A percentile compares a stretch with the other conserved stretches of the same genome.
Evolutionary conservation across 2,888 invertebrate genomes (phyloP).

Genomic region (Megalurothrips usitatus): DNA sequence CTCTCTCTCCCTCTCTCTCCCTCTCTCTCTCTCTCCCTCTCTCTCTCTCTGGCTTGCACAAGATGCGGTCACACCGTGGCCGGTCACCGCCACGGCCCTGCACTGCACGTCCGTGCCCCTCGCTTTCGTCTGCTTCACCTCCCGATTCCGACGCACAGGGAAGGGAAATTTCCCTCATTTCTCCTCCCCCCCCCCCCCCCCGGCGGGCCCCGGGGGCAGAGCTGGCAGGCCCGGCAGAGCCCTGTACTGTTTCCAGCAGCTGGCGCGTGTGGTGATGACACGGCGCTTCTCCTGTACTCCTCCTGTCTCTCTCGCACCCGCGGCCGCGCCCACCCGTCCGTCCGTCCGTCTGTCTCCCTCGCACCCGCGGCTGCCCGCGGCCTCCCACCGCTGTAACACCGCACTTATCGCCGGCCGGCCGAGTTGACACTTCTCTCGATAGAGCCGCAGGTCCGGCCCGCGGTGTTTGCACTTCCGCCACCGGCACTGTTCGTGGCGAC

Average conservation of each 20-base stretch:
- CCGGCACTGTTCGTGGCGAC: too few species aligned
- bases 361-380: background rate
- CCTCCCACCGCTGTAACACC: too few species aligned
- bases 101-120: too few species aligned
- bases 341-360: background rate
- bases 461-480: background rate
- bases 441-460: background rate
- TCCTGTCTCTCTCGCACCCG: background rate
- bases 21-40: background rate
- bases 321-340: background rate
- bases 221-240: too few species aligned
- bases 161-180: background rate
- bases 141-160: too few species aligned
- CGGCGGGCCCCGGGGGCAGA: too few species aligned
- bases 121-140: too few species aligned
- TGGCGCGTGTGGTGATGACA: constrained; percentile 15
- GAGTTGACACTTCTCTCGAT: background rate
- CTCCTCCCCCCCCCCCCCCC: background rate
- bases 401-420: too few species aligned
- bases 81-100: too few species aligned
- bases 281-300: background rate
- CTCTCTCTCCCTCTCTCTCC: background rate
- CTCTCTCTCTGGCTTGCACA: background rate
- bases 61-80: background rate
- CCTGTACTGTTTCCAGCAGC: background rate